Conservation (phyloP, 2,113 vertebrate genomes). For the Siniperca chuatsi region DNA sequence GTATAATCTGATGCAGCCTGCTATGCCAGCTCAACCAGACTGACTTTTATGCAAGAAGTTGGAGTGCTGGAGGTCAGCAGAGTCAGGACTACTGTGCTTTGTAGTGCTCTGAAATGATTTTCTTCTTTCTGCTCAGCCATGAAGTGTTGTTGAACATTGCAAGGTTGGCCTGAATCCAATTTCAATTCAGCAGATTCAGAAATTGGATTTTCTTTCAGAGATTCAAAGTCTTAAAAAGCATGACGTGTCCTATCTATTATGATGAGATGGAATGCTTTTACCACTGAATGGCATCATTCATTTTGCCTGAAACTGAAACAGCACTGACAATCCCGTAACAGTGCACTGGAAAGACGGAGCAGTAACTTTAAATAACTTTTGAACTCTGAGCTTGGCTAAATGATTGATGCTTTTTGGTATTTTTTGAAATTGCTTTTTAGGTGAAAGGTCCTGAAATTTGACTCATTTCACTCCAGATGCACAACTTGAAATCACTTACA, state of each 20-base stretch:
- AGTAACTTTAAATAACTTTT: constrained; percentile 3
- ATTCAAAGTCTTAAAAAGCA: constrained; percentile 11
- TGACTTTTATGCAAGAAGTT: not conserved
- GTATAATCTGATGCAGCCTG: constrained; percentile 10
- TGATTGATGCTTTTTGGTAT: not conserved
- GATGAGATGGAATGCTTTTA: constrained; percentile 16
- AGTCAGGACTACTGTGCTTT: not conserved
- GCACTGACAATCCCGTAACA: not conserved
- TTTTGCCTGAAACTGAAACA: not conserved
- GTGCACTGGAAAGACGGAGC: not conserved
- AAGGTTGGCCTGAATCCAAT: constrained; percentile 19
- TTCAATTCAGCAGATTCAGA: constrained; percentile 50
- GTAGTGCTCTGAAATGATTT: constrained; percentile 21
- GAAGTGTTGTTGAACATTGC: constrained; percentile 15
- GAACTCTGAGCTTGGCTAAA: not conserved
- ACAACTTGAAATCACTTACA: not conserved
- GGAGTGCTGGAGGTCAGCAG: constrained; percentile 24
- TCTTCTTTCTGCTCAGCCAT: constrained; percentile 21
- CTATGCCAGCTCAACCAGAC: constrained; percentile 4
- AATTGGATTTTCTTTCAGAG: constrained; percentile 56
- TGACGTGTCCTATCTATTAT: not conserved
- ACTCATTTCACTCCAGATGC: not conserved
- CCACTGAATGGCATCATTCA: not conserved
- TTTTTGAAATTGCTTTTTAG: not conserved
- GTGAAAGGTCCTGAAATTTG: not conserved